Percentiles rank a stretch among this genome's conserved stretches.
phyloP scores from a whole-genome alignment of 1,140 invertebrate species.

The Nomia melanderi region DNA sequence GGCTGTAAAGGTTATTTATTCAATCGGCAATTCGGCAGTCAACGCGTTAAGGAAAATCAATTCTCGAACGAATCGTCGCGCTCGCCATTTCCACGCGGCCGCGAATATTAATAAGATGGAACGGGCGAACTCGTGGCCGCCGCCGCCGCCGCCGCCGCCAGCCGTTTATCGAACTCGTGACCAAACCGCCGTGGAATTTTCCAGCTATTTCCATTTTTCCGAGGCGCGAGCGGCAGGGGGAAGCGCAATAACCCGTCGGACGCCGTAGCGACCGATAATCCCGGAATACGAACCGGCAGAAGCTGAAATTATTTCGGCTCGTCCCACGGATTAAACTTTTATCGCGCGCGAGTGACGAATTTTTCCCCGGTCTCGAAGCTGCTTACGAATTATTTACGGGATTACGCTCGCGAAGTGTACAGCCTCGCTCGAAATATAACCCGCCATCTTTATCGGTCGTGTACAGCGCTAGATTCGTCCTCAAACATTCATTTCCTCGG shows the following conservation, averaged over 20 bases:
- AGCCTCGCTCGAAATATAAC: background rate
- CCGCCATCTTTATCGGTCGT: no score
- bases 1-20: no score
- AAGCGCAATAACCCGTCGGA: background rate
- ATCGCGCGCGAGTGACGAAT: background rate
- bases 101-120: background rate
- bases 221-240: background rate
- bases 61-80: background rate
- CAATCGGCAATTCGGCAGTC: no score
- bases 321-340: background rate
- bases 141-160: no score
- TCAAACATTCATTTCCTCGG: no score
- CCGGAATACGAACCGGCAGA: background rate
- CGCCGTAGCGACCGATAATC: background rate
- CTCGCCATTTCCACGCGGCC: no score
- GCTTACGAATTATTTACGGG: background rate
- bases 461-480: background rate
- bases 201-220: slow-evolving; percentile 4
- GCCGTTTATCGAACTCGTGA: background rate
- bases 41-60: no score
- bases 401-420: background rate
- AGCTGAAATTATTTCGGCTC: background rate
- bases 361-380: background rate
- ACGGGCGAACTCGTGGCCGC: no score
- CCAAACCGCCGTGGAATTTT: background rate